Base-by-base conservation (phyloP, 2,888 invertebrate genomes). In the Phaedon cochleariae region DNA sequence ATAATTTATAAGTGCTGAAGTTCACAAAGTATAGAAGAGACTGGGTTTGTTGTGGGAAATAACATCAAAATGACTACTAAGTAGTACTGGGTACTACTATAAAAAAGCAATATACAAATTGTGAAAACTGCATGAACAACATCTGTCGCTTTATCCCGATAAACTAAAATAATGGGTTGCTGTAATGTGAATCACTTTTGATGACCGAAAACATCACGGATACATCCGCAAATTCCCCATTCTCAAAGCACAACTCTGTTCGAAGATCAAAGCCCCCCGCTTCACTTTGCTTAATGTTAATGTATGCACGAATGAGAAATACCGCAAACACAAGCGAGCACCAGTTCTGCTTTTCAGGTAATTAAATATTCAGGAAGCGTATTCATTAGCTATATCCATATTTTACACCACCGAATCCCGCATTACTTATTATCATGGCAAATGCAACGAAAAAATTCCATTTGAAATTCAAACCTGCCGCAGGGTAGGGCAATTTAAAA, bases 181-280 rank as follows among this genome's bases (percentile, higher is more conserved):
- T n/a, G n/a, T 26, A 7, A 26, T 26, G 7, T 26, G 7, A 26
- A 26, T 26, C 26, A 26, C 26, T 34, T 10, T 34, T 4, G 12
- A 9, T 15, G 15, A 41, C 15, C 41, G 41, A 15, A 12, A 15
- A 41, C 41, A 41, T 41, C 41, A 15, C 41, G 6, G 15, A 48
- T 15, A 22, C 48, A 22, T 48, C 7, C 20, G 3, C 22, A 2
- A 4, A 21, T 22, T 48, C 48, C 22, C 48, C 22, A 21, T 22
- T 20, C 22, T 48, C 18, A 31, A 29, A 52, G 31, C 29, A 52
- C 29, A 76, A 26, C 22, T 79, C 79, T 79, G 80, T 80, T 79
- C 77, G 68, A 72, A 80, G 81, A 81, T 81, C 81, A 81, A 81
- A 81, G 80, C 77, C 65, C 66, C 67, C 72, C 70, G 41, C 12